phyloP scores from a whole-genome alignment of 2,113 vertebrate species.

The Serilophus lunatus region DNA sequence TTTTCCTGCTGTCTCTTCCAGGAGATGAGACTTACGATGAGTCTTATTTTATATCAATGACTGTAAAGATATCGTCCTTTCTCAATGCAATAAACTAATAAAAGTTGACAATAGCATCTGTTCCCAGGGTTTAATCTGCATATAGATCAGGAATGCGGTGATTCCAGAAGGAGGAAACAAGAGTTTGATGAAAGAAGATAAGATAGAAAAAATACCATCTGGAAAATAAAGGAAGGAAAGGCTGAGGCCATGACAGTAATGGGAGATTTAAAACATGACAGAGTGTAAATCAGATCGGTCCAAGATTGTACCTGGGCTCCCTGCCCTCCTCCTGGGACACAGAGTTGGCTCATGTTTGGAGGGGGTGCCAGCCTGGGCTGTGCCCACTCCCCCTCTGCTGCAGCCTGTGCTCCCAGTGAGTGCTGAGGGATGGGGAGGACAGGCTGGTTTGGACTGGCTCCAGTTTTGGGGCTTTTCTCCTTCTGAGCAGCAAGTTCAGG shows the following conservation, averaged over 20 bases:
- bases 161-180: constrained; percentile 55
- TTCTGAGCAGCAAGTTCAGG: neutral
- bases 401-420: neutral
- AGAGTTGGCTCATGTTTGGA: neutral
- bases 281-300: neutral
- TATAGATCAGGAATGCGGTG: constrained; percentile 42
- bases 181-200: constrained; percentile 48
- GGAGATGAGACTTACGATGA: neutral
- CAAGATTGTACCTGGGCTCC: neutral
- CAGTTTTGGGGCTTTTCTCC: neutral
- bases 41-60: neutral
- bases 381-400: neutral
- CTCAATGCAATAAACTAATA: constrained; percentile 32
- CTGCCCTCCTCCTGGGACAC: neutral
- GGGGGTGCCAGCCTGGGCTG: fast-evolving
- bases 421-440: too few relatives aligned
- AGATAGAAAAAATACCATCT: neutral
- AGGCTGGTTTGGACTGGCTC: neutral
- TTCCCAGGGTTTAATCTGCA: constrained; percentile 42
- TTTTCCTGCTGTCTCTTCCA: neutral
- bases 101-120: constrained; percentile 55
- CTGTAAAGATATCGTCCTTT: neutral
- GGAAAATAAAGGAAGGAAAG: constrained; percentile 18
- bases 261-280: neutral
- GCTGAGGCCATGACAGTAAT: constrained; percentile 1